These are phyloP conservation scores for Meriones unguiculatus DNA, from an alignment of 2,113 vertebrate genomes.

Conservation along the genomic window DNA sequence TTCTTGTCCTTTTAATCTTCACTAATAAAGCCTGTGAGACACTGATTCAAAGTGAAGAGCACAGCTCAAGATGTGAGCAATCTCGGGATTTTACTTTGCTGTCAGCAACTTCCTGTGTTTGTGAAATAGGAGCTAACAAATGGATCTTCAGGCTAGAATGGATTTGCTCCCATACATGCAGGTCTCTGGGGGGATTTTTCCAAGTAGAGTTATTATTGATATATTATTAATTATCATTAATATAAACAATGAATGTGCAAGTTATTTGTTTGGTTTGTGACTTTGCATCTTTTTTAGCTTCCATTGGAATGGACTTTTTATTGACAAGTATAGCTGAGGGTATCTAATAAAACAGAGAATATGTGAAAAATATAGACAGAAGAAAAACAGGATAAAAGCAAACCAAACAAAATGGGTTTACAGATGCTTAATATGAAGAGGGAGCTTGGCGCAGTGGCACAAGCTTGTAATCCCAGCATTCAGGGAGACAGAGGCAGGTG, in stretches of 20 bases:
- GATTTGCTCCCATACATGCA: not conserved
- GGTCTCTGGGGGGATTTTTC: slow-evolving; percentile 27
- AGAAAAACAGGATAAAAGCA: not conserved
- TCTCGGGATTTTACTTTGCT: slow-evolving; percentile 60
- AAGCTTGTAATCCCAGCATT: no score
- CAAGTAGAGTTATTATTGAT: slow-evolving; percentile 3
- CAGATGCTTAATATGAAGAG: not conserved
- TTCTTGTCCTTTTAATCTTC: slow-evolving; percentile 72
- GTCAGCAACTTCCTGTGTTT: not conserved
- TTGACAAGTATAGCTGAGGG: slow-evolving; percentile 29
- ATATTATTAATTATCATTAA: not conserved
- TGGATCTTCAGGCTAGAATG: not conserved
- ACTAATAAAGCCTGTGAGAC: slow-evolving; percentile 61
- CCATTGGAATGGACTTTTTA: slow-evolving; percentile 41
- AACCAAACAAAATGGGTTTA: not conserved
- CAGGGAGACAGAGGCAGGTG: no score
- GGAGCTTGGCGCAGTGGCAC: no score
- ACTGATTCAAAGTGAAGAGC: slow-evolving; percentile 41
- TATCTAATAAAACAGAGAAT: slow-evolving; percentile 23
- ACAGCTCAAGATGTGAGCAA: slow-evolving; percentile 15
- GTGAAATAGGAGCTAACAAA: slow-evolving; percentile 24
- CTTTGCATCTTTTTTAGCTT: slow-evolving; percentile 33
- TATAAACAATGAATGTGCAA: not conserved
- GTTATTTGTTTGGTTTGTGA: not conserved
- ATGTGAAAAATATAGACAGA: not conserved